Base-by-base conservation (phyloP, 2,797 vertebrate species). In the Notolabrus celidotus region DNA sequence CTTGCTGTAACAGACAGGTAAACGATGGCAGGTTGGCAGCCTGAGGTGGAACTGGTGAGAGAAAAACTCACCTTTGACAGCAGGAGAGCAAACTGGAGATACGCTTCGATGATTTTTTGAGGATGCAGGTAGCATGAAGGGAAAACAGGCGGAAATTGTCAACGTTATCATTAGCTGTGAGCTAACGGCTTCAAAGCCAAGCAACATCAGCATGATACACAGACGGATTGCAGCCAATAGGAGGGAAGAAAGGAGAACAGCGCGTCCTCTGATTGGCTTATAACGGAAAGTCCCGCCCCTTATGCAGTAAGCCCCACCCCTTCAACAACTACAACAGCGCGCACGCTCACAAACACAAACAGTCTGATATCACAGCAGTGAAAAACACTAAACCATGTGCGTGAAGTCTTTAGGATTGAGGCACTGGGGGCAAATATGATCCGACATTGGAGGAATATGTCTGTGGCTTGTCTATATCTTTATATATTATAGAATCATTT, bases 221-320 rank as follows among this genome's bases (percentile, higher is more conserved):
- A 65, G 51, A 50, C 16, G n/a, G 45, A 31, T 45, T 34, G 45
- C 53, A 65, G 57, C 92, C 89, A 93, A 92, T 93, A 33, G 52
- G 12, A 83, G 17, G 14, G 23, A 4, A 60, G 74, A 39, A 2
- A 2, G 38, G 15, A 47, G 14, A 3, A 42, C 15, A 29, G 17
- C 3, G 49, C 33, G 50, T 0, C 1, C 4, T 25, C 27, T 79
- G 67, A 90, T 91, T 92, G 88, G 89, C 6, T 57, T 1, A 5
- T 14, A 50, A 19, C 0, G 1, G 3, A 0, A 19, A 80, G 43
- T 34, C 45, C 86, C 82, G 57, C 88, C 87, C 41, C 0, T 12
- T 9, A 27, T 2, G 49, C 19, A 53, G 0, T 14, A 2, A 29
- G 5, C 10, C 3, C 9, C 55, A 43, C 74, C 60, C 11, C 39